phyloP scores from a whole-genome alignment of 1,140 invertebrate genomes.

The Melitaea cinxia region DNA sequence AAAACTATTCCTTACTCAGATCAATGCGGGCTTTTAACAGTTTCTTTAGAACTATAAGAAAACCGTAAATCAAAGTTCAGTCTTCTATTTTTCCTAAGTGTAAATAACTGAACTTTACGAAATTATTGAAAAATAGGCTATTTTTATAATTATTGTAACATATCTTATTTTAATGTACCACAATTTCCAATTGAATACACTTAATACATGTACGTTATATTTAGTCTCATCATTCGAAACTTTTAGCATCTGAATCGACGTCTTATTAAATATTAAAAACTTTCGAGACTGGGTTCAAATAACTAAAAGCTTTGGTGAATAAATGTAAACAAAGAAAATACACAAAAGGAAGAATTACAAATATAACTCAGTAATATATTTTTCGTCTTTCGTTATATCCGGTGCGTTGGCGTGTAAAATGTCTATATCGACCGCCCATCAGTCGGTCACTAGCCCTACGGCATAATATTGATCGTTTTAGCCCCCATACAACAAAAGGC shows the following conservation, averaged over 20 bases:
- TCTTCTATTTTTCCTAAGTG: no score
- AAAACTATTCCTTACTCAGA: no score
- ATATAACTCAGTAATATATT: no score
- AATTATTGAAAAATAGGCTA: no score
- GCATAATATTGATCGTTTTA: constrained; percentile 29
- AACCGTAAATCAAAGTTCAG: no score
- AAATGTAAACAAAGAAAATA: not conserved
- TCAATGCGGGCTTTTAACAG: no score
- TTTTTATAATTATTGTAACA: no score
- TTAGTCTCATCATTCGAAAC: not conserved
- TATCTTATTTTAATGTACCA: no score
- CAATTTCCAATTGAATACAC: no score
- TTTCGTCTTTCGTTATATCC: not conserved
- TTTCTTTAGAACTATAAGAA: no score
- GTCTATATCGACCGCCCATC: constrained; percentile 14
- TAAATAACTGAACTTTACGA: no score
- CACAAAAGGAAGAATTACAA: not conserved
- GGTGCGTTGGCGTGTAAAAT: constrained; percentile 4
- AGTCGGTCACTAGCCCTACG: constrained; percentile 21
- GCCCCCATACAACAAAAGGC: not conserved
- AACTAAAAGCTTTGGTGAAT: not conserved
- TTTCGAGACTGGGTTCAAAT: not conserved
- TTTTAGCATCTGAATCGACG: not conserved
- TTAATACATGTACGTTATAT: no score
- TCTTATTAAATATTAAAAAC: not conserved